Evolutionary conservation across 2,888 invertebrate genomes (phyloP).

Genomic region (Odontocolon sp.): DNA sequence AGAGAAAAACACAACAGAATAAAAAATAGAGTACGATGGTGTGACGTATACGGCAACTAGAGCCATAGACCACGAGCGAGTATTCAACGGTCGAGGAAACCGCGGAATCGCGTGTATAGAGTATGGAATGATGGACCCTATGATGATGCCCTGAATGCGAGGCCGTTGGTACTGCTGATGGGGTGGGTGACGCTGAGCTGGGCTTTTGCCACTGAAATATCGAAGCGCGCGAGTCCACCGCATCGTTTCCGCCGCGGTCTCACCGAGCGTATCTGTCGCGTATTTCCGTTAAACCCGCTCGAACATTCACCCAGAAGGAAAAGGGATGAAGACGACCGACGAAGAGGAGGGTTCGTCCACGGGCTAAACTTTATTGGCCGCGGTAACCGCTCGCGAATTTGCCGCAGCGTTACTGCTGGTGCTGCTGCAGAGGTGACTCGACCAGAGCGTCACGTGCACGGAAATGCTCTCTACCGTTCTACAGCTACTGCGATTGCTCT

Average conservation of each 20-base stretch:
- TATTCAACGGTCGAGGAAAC: slow-evolving; percentile 26
- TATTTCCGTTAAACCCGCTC: slow-evolving; percentile 54
- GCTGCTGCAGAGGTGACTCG: slow-evolving; percentile 34
- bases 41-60: background rate
- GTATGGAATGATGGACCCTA: slow-evolving; percentile 33
- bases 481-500: slow-evolving; percentile 44
- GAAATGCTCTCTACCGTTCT: slow-evolving; percentile 59
- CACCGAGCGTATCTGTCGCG: slow-evolving; percentile 54
- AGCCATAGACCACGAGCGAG: slow-evolving; percentile 13
- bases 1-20: background rate
- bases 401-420: slow-evolving; percentile 51
- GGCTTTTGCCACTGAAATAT: slow-evolving; percentile 39
- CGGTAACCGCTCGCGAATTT: slow-evolving; percentile 60
- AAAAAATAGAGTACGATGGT: background rate
- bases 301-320: slow-evolving; percentile 22
- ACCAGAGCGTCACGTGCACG: slow-evolving; percentile 58
- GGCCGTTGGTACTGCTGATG: background rate
- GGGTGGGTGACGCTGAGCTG: slow-evolving; percentile 5
- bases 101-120: slow-evolving; percentile 7
- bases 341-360: slow-evolving; percentile 45
- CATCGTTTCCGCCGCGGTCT: slow-evolving; percentile 53
- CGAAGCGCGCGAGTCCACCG: slow-evolving; percentile 38
- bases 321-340: background rate
- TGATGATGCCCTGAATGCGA: slow-evolving; percentile 38
- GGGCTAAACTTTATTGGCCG: slow-evolving; percentile 60